These are phyloP conservation scores for Helogale parvula DNA, from an alignment of 2,113 vertebrate species.

Conservation along the genomic window DNA sequence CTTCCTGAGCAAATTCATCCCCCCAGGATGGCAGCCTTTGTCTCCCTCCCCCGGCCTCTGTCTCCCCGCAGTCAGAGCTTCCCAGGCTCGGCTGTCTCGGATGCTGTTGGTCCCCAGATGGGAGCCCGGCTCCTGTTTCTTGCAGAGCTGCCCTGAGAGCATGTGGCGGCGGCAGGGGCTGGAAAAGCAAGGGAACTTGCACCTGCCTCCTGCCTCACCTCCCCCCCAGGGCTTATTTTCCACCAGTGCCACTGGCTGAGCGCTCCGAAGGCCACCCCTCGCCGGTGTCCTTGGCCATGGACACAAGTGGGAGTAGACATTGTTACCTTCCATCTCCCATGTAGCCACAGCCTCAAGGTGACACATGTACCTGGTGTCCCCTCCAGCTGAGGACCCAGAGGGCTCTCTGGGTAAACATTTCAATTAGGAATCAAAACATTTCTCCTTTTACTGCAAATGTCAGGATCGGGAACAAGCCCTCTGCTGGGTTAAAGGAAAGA, in stretches of 20 bases:
- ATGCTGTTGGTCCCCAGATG: not conserved
- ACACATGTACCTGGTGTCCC: not conserved
- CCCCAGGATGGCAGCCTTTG: not conserved
- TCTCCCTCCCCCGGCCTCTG: not conserved
- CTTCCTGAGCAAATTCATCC: not conserved
- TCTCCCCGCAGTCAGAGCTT: not conserved
- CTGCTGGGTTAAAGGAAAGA: not conserved
- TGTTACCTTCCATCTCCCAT: conserved; percentile 22
- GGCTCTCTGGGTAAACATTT: conserved; percentile 55
- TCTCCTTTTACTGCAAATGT: not conserved
- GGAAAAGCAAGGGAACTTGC: not conserved
- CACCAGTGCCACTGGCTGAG: not conserved
- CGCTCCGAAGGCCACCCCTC: fast-evolving
- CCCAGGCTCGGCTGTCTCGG: not conserved
- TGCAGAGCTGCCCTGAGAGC: too few species aligned
- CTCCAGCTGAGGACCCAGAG: not conserved
- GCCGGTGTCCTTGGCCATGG: not conserved
- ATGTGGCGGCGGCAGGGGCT: not conserved
- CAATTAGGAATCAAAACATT: conserved; percentile 62
- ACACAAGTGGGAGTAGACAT: not conserved
- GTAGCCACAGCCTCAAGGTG: not conserved
- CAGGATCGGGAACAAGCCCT: conserved; percentile 27
- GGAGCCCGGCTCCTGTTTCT: too few species aligned
- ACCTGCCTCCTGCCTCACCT: fast-evolving
- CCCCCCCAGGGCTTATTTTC: not conserved